phyloP scores from a whole-genome alignment of 2,888 invertebrate genomes.

The Leucophenga montana region DNA sequence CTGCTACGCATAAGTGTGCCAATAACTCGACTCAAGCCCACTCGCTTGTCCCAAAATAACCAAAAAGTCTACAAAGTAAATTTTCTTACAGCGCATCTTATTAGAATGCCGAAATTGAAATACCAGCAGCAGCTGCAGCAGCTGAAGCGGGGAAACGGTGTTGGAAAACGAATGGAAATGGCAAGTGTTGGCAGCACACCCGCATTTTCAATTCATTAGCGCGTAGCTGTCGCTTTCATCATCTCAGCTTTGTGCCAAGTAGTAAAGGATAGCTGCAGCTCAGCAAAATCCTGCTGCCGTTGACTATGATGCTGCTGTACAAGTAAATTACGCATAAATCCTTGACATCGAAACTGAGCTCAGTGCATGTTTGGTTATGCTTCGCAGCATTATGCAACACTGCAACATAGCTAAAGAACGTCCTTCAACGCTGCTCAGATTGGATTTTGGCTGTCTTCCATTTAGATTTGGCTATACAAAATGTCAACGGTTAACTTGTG shows the following conservation, averaged over 20 bases:
- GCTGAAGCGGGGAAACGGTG: not conserved
- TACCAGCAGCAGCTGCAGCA: too few species aligned
- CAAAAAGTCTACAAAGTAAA: conserved; percentile 13
- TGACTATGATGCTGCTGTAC: not conserved
- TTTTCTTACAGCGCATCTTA: not conserved
- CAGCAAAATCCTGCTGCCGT: not conserved
- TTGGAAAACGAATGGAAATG: not conserved
- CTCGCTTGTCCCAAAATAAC: not conserved
- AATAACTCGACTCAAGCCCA: conserved; percentile 15
- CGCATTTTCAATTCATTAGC: conserved; percentile 23
- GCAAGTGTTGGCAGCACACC: not conserved
- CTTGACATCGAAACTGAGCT: not conserved
- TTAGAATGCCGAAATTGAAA: not conserved
- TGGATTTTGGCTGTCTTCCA: too few species aligned
- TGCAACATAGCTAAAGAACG: too few species aligned
- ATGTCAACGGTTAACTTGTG: not conserved
- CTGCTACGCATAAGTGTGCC: conserved; percentile 46
- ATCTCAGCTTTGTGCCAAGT: conserved; percentile 4
- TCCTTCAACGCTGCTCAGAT: too few species aligned
- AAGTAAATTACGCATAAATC: too few species aligned
- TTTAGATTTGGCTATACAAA: too few species aligned
- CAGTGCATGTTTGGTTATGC: conserved; percentile 12
- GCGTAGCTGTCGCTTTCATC: not conserved
- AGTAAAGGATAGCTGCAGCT: not conserved
- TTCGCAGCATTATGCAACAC: not conserved